Conservation (phyloP, 2,888 invertebrate species). For the Ariolimax columbianus region DNA sequence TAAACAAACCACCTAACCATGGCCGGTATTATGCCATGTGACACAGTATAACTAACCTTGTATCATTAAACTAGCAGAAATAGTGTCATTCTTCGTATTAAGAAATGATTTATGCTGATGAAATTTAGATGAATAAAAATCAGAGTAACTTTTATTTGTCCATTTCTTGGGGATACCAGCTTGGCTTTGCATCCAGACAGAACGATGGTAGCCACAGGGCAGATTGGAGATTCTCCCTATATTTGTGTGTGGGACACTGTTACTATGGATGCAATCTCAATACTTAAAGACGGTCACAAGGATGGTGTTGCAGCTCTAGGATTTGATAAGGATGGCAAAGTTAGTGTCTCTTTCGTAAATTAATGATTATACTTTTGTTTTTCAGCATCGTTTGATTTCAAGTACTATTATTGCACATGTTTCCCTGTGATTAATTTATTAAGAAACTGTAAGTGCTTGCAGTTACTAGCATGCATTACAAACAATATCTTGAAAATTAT, state of each 20-base stretch:
- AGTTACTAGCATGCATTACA: no score
- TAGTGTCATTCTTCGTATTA: no score
- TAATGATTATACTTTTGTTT: no score
- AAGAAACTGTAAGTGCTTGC: not conserved
- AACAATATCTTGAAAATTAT: no score
- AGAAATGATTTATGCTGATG: no score
- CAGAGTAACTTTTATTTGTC: not conserved
- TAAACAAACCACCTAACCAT: no score
- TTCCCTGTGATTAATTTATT: no score
- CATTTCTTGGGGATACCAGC: slow-evolving; percentile 62
- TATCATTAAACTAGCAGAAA: no score
- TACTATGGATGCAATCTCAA: slow-evolving; percentile 75
- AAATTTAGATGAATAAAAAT: not conserved
- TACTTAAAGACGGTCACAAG: slow-evolving; percentile 78
- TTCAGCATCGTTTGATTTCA: no score
- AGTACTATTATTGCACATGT: no score
- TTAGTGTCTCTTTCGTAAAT: slow-evolving; percentile 46
- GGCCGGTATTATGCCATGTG: no score
- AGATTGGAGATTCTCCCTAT: slow-evolving; percentile 78
- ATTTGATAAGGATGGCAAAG: slow-evolving; percentile 77
- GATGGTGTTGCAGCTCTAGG: slow-evolving; percentile 77
- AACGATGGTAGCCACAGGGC: slow-evolving; percentile 78
- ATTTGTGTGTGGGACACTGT: slow-evolving; percentile 79
- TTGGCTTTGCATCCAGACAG: slow-evolving; percentile 78
- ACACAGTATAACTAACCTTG: no score